These are phyloP conservation scores for Drosophila robusta DNA, from an alignment of 2,888 invertebrate species.

Conservation along the genomic window DNA sequence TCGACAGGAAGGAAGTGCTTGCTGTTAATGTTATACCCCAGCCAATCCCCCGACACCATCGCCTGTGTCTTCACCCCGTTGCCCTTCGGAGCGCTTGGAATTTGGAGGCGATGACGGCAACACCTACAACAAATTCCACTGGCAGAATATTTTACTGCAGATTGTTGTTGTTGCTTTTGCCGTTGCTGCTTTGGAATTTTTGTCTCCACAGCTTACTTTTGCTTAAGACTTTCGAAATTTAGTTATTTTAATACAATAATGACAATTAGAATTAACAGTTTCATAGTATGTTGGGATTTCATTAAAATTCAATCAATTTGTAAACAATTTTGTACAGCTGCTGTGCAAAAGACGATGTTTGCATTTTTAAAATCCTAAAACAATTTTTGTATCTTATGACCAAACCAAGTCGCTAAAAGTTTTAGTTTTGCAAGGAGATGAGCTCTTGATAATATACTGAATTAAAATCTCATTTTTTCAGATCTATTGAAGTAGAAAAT, in stretches of 20 bases:
- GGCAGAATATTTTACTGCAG: constrained; percentile 2
- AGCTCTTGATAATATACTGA: too few relatives aligned
- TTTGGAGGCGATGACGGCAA: constrained; percentile 23
- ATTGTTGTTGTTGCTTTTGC: constrained; percentile 2
- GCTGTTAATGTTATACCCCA: constrained; percentile 36
- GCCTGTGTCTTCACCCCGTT: background rate
- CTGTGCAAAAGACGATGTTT: too few relatives aligned
- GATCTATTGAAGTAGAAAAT: too few relatives aligned
- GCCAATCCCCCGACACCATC: background rate
- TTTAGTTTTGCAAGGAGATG: too few relatives aligned
- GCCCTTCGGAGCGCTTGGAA: constrained; percentile 18
- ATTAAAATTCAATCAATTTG: background rate
- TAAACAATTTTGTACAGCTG: too few relatives aligned
- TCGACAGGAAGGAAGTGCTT: constrained; percentile 59
- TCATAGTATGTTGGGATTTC: background rate
- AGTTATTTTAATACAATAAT: background rate
- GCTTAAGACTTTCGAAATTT: too few relatives aligned
- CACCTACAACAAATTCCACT: constrained; percentile 34
- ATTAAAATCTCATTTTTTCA: too few relatives aligned
- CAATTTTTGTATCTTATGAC: too few relatives aligned
- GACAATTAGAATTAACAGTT: background rate
- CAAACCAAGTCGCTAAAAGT: too few relatives aligned
- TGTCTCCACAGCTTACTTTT: background rate
- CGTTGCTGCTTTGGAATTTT: background rate
- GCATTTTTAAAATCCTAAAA: too few relatives aligned